A percentile compares a stretch with the other conserved stretches of the same genome.
Evolutionary conservation across 2,888 invertebrate genomes (phyloP).

Genomic region (Macrostomum cliftonense): DNA sequence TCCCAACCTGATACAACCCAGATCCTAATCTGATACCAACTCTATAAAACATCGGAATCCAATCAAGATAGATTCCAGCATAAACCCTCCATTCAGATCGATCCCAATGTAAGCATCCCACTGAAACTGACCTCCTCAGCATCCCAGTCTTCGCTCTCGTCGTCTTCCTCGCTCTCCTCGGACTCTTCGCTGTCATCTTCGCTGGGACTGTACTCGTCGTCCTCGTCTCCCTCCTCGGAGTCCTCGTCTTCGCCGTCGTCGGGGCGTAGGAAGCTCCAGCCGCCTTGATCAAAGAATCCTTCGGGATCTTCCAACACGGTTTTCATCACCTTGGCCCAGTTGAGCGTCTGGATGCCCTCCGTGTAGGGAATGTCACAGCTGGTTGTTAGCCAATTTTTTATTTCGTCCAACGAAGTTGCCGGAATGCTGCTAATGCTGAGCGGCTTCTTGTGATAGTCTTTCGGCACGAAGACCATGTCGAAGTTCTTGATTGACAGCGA

Average conservation of each 20-base stretch:
- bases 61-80: too few species aligned
- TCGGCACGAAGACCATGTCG: conserved; percentile 98
- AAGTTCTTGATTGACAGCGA: conserved; percentile 96
- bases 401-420: conserved; percentile 94
- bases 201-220: conserved; percentile 42
- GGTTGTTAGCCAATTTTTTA: conserved; percentile 82
- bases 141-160: conserved; percentile 20
- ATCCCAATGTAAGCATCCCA: too few species aligned
- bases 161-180: conserved; percentile 17
- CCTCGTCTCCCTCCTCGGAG: conserved; percentile 52
- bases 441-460: conserved; percentile 80
- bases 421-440: conserved; percentile 97
- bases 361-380: conserved; percentile 89
- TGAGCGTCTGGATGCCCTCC: conserved; percentile 90
- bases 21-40: too few species aligned
- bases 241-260: conserved; percentile 47
- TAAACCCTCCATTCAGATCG: too few species aligned
- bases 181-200: conserved; percentile 21
- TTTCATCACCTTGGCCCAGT: conserved; percentile 99
- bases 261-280: conserved; percentile 94
- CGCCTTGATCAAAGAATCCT: conserved; percentile 91
- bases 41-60: too few species aligned
- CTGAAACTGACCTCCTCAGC: conserved; percentile 28
- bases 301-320: conserved; percentile 95
- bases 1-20: too few species aligned